Evolutionary conservation across 2,888 invertebrate genomes (phyloP), one percentile per base, ranked within the genome.

Genomic region (Macroteleia sp.): DNA sequence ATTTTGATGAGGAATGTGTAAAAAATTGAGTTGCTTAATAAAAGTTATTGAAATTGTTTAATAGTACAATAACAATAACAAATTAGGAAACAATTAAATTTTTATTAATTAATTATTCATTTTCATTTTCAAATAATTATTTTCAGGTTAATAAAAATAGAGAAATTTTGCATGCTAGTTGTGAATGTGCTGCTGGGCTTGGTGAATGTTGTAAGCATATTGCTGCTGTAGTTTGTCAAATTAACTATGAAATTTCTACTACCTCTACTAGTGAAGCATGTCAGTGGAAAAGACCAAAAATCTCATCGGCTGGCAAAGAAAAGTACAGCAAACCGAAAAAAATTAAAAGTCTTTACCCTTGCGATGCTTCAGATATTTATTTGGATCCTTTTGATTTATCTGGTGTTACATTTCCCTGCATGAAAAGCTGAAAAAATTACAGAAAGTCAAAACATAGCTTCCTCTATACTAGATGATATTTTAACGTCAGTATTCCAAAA

Each of bases 251-350:
- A 34, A 22, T 25, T 5, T n/a, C n/a, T n/a, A n/a, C n/a, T 6
- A 25, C 25, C 25, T 25, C 4, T 25, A 6, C 25, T 25, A 25
- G 6, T 25, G 4, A 25, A 3, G 3, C 25, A 5, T 57, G 56
- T 57, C 17, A 46, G 16, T 61, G 61, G 61, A 61, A 36, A 61
- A 12, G 34, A 19, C 62, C 62, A 5, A 48, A 48, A 19, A 48
- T 62, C 4, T 48, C 48, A 48, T 62, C 48, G 10, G 48, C 28
- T 28, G 62, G 48, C 3, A 48, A 39, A 50, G 48, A 62, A 14
- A 62, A 62, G 22, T 48, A 62, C 10, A 48, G 20, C 12, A 62
- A 62, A 48, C 62, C 48, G 2, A 48, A 62, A 19, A 62, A 12
- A 39, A 48, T 62, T 8, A 48, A 48, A 39, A 8, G 9, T n/a